Evolutionary conservation across 2,888 invertebrate genomes (phyloP).

Genomic region (Scelioninae gen. 2): DNA sequence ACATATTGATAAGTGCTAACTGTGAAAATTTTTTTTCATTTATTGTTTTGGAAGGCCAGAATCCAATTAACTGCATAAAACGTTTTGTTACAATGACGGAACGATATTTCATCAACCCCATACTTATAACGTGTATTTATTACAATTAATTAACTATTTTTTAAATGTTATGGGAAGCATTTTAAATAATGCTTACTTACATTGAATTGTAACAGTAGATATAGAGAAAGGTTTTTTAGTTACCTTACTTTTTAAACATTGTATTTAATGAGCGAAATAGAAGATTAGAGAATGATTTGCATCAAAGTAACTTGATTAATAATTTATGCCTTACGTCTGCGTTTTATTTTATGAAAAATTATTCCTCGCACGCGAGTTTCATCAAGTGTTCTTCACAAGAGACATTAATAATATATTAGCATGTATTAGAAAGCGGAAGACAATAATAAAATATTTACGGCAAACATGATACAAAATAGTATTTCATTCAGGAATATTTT

Average conservation of each 20-base stretch:
- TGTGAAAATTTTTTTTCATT: conserved; percentile 6
- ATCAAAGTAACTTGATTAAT: conserved; percentile 7
- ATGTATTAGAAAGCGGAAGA: background rate
- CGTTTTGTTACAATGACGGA: conserved; percentile 23
- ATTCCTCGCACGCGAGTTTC: conserved; percentile 11
- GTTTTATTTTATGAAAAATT: conserved; percentile 7
- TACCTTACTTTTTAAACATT: background rate
- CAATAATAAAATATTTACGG: background rate
- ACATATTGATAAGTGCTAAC: conserved; percentile 24
- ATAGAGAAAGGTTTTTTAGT: background rate
- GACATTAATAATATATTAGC: background rate
- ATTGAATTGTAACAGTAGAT: too few species aligned
- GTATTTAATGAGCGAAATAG: background rate
- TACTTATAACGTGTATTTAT: background rate
- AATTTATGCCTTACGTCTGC: background rate
- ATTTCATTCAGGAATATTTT: background rate
- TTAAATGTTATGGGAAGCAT: too few species aligned
- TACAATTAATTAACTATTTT: too few species aligned
- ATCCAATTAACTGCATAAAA: conserved; percentile 34
- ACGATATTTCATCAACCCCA: conserved; percentile 16
- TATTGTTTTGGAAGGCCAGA: conserved; percentile 25
- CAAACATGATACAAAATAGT: too few species aligned
- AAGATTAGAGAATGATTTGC: conserved; percentile 3
- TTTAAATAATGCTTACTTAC: too few species aligned
- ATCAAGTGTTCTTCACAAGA: background rate